phyloP scores from a whole-genome alignment of 1,140 invertebrate species.

The Trigoniulus corallinus region DNA sequence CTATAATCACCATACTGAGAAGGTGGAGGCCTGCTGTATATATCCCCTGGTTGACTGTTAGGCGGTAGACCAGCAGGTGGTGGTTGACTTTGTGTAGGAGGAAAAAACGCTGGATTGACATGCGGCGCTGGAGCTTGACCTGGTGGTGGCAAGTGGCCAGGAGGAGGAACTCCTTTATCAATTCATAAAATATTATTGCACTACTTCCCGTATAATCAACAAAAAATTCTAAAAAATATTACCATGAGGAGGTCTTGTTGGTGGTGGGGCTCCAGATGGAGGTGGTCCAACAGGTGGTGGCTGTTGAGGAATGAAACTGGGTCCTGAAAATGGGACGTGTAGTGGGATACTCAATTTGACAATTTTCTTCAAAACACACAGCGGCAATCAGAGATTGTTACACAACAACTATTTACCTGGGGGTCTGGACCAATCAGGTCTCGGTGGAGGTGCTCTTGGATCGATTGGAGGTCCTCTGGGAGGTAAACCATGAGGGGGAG shows the following conservation, averaged over 20 bases:
- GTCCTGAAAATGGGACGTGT: conserved; percentile 15
- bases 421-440: conserved; percentile 59
- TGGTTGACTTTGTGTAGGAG: conserved; percentile 44
- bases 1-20: conserved; percentile 11
- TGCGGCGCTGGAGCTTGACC: conserved; percentile 66
- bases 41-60: conserved; percentile 27
- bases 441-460: conserved; percentile 38
- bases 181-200: neutral
- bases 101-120: conserved; percentile 92
- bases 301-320: conserved; percentile 27
- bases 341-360: too few relatives aligned
- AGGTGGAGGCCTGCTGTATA: conserved; percentile 21
- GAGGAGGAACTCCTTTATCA: conserved; percentile 26
- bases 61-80: conserved; percentile 38
- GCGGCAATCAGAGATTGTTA: conserved; percentile 10
- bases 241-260: conserved; percentile 44
- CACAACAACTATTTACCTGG: conserved; percentile 25
- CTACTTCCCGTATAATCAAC: neutral
- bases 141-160: conserved; percentile 19
- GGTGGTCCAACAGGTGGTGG: conserved; percentile 37
- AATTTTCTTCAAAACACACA: conserved; percentile 1
- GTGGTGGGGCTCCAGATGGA: conserved; percentile 32
- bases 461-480: conserved; percentile 26
- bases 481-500: conserved; percentile 23
- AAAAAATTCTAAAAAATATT: neutral